These are phyloP conservation scores for Drosophila pegasa DNA, from an alignment of 2,888 invertebrate species.

Conservation along the genomic window DNA sequence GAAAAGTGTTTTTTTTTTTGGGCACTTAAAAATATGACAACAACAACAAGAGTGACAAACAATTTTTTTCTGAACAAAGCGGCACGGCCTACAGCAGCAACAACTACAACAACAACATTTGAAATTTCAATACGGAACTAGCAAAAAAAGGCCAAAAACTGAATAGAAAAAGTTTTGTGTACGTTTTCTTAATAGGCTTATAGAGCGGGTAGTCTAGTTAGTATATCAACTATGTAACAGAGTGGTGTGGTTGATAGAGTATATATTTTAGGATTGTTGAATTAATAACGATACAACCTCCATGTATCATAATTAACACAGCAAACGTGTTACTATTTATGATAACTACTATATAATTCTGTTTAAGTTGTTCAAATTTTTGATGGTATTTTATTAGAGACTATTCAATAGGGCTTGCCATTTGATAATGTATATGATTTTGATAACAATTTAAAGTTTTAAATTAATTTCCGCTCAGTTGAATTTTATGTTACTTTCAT, in stretches of 20 bases:
- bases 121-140: constrained; percentile 56
- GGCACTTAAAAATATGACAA: constrained; percentile 13
- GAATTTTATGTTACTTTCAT: too few species aligned
- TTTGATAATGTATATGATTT: not conserved
- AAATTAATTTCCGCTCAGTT: too few species aligned
- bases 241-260: too few species aligned
- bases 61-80: constrained; percentile 23
- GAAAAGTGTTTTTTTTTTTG: constrained; percentile 45
- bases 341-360: too few species aligned
- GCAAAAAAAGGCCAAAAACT: constrained; percentile 15
- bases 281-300: too few species aligned
- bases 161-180: constrained; percentile 10
- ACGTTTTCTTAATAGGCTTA: not conserved
- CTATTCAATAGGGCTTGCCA: not conserved
- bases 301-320: too few species aligned
- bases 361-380: too few species aligned
- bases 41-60: constrained; percentile 28
- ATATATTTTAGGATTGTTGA: too few species aligned
- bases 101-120: constrained; percentile 2
- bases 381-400: not conserved
- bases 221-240: not conserved
- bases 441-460: too few species aligned
- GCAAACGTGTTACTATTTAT: not conserved
- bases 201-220: not conserved
- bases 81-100: constrained; percentile 11